Base-by-base conservation (phyloP, 2,888 invertebrate species). In the Herminia tarsipennalis region DNA sequence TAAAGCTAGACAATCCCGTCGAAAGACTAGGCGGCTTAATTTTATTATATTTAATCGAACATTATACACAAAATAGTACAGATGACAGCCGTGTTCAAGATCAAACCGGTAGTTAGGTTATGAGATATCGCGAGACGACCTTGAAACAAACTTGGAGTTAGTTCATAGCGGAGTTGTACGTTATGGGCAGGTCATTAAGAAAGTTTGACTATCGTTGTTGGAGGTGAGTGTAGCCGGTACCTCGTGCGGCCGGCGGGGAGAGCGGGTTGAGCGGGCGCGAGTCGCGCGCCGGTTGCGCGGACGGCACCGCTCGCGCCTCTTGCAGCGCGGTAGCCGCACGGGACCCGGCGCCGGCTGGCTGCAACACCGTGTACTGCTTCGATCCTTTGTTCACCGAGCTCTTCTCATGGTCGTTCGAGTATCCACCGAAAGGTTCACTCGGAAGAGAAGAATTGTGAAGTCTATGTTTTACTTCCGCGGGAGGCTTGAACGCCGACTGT, bases 321-420 rank as follows among this genome's bases (percentile, higher is more conserved):
- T 96, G 96, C 76, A 96, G 92, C 13, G 95, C 96, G 24, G 95
- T 95, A 33, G 96, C 96, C 0, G 96, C 96, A 35, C 96, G 93
- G 13, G 96, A 96, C 2, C 96, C 95, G 0, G 94, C 93, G 18
- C 95, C 95, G 6, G 96, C 96, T 0, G 97, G 97, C 83, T 97
- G 97, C 55, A 97, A 90, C 63, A 96, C 96, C 50, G 97, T 97
- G 78, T 97, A 97, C 80, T 97, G 96, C 86, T 97, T 97, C 50
- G 94, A 94, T 5, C 87, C 92, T 53, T 83, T 88, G 54, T 79
- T 76, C 42, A 76, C 65, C 3, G 81, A 73, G 53, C 81, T 81
- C 75, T 75, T 92, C 64, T 79, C 93, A 71, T 76, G 92, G 67
- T 76, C 92, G 20, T 92, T 90, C 8, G 95, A 95, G 71, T 95